Conservation (phyloP, 2,888 invertebrate species). For the Abrostola tripartita region DNA sequence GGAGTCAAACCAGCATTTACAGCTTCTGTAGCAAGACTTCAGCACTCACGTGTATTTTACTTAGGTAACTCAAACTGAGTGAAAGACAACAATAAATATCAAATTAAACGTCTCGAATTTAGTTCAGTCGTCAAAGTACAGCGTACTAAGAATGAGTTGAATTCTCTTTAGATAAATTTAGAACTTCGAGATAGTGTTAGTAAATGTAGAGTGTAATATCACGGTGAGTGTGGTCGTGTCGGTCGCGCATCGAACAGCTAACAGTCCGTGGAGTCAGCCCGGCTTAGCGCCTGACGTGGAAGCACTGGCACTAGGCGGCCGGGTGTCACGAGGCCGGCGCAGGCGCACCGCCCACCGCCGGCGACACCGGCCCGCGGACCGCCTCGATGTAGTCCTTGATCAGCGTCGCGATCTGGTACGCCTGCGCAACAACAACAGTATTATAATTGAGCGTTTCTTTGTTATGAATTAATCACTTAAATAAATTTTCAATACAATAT, state of each 20-base stretch:
- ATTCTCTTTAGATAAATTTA: slow-evolving; percentile 9
- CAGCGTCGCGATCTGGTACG: slow-evolving; percentile 97
- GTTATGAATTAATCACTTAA: too few species aligned
- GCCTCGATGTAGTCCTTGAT: slow-evolving; percentile 94
- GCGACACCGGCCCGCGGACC: slow-evolving; percentile 85
- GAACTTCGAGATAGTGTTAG: slow-evolving; percentile 23
- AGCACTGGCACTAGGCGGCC: slow-evolving; percentile 87
- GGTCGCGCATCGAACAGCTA: slow-evolving; percentile 30
- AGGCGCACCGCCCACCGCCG: slow-evolving; percentile 71
- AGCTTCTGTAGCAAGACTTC: slow-evolving; percentile 25
- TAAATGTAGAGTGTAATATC: slow-evolving; percentile 29
- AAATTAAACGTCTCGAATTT: slow-evolving; percentile 41
- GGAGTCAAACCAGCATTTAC: slow-evolving; percentile 34
- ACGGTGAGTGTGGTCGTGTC: slow-evolving; percentile 31
- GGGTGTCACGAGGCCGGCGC: slow-evolving; percentile 79
- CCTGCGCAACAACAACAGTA: slow-evolving; percentile 84
- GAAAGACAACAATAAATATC: slow-evolving; percentile 46
- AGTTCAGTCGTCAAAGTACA: slow-evolving; percentile 27
- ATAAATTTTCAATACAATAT: too few species aligned
- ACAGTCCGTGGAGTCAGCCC: slow-evolving; percentile 5
- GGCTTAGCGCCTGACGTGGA: slow-evolving; percentile 82
- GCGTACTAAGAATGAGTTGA: slow-evolving; percentile 12
- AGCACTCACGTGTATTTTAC: slow-evolving; percentile 46
- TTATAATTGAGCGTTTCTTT: too few species aligned
- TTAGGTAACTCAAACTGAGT: slow-evolving; percentile 34